These are phyloP conservation scores for Hemistola chrysoprasaria DNA, from an alignment of 2,888 invertebrate genomes.

Conservation along the genomic window DNA sequence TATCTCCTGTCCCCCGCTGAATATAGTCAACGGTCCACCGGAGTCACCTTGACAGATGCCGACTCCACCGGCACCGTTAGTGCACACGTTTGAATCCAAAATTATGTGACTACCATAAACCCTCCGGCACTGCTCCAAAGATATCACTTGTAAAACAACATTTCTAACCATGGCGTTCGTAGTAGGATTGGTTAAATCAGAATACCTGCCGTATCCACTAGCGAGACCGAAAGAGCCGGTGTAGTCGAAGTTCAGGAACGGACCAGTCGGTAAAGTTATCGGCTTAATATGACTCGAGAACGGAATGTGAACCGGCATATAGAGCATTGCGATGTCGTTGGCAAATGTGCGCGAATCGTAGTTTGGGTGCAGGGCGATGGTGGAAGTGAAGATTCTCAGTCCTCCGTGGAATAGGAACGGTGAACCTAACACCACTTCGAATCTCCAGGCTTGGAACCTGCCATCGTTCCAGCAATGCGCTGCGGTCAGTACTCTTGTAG, in stretches of 20 bases:
- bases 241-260: constrained; percentile 40
- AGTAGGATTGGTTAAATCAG: constrained; percentile 49
- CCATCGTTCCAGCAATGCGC: constrained; percentile 70
- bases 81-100: constrained; percentile 59
- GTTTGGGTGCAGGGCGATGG: constrained; percentile 48
- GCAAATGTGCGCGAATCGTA: constrained; percentile 52
- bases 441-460: constrained; percentile 49
- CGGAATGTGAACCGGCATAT: constrained; percentile 43
- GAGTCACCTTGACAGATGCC: constrained; percentile 69
- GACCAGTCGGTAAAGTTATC: constrained; percentile 45
- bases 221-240: constrained; percentile 46
- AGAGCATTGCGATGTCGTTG: constrained; percentile 63
- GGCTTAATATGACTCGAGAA: constrained; percentile 46
- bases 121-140: constrained; percentile 42
- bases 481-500: constrained; percentile 55
- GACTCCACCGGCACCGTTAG: constrained; percentile 56
- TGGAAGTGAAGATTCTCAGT: constrained; percentile 40
- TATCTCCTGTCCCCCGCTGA: constrained; percentile 42
- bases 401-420: constrained; percentile 59
- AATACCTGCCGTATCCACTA: constrained; percentile 62
- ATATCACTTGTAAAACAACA: constrained; percentile 51
- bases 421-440: constrained; percentile 61
- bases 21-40: constrained; percentile 57
- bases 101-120: constrained; percentile 45
- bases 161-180: constrained; percentile 55